Conservation (phyloP, 2,888 invertebrate genomes). For the Tinea trinotella region DNA sequence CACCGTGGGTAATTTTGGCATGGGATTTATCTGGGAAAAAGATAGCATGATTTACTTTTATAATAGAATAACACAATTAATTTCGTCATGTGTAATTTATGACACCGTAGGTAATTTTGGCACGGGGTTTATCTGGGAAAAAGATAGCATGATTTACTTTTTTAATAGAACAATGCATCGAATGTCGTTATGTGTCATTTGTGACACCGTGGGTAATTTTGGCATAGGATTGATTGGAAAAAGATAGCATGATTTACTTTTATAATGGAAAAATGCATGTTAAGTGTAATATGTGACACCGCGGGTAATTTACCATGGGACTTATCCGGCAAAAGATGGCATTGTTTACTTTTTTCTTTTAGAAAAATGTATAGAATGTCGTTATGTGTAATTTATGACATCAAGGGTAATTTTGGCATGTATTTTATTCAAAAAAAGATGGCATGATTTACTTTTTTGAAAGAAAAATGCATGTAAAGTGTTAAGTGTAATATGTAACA, state of each 20-base stretch:
- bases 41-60: too few species aligned
- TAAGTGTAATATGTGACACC: conserved; percentile 56
- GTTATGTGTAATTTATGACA: conserved; percentile 58
- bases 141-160: too few species aligned
- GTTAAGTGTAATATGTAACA: too few species aligned
- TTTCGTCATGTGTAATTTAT: conserved; percentile 55
- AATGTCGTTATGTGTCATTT: conserved; percentile 56
- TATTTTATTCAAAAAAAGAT: conserved; percentile 40
- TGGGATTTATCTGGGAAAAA: conserved; percentile 46
- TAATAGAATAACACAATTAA: too few species aligned
- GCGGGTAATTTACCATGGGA: conserved; percentile 49
- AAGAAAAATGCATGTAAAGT: too few species aligned
- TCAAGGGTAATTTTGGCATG: conserved; percentile 42
- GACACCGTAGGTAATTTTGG: conserved; percentile 52
- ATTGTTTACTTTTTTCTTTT: too few species aligned
- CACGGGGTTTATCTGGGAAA: conserved; percentile 47
- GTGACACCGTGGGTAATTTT: conserved; percentile 52
- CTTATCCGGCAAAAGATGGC: conserved; percentile 43
- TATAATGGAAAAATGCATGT: too few species aligned
- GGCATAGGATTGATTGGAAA: conserved; percentile 41
- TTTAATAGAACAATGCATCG: too few species aligned
- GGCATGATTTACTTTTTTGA: too few species aligned
- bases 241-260: too few species aligned
- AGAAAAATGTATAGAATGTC: too few species aligned
- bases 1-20: conserved; percentile 46